A percentile compares a stretch with the other conserved stretches of the same genome.
phyloP scores from a whole-genome alignment of 2,888 invertebrate species.

The Habroteleia sp. region DNA sequence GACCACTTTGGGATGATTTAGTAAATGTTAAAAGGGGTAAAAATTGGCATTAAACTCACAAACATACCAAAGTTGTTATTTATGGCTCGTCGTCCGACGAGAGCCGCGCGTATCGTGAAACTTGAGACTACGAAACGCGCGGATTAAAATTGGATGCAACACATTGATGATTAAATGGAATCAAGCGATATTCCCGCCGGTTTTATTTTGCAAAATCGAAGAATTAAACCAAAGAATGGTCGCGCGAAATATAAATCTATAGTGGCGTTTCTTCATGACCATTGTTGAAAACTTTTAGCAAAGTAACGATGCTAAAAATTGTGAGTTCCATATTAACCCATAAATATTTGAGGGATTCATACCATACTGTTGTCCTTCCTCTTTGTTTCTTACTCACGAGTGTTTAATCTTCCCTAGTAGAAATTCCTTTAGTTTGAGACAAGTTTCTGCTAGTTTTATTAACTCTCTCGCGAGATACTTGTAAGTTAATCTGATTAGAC shows the following conservation, averaged over 20 bases:
- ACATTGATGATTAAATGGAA: slow-evolving; percentile 40
- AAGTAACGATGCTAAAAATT: slow-evolving; percentile 23
- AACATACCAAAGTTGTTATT: slow-evolving; percentile 36
- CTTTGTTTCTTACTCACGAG: slow-evolving; percentile 22
- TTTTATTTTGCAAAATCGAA: slow-evolving; percentile 38
- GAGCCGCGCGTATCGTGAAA: slow-evolving; percentile 7
- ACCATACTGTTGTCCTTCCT: slow-evolving; percentile 6
- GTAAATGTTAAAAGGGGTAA: slow-evolving; percentile 35
- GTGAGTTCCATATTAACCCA: slow-evolving; percentile 25
- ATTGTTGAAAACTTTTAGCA: slow-evolving; percentile 73
- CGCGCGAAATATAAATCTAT: slow-evolving; percentile 24
- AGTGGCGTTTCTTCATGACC: slow-evolving; percentile 43
- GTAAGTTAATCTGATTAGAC: too few relatives aligned
- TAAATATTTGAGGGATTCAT: slow-evolving; percentile 49
- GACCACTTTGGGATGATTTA: slow-evolving; percentile 30
- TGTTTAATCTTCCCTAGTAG: slow-evolving; percentile 51
- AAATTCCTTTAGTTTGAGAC: too few relatives aligned
- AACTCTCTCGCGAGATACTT: too few relatives aligned
- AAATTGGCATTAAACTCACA: slow-evolving; percentile 19
- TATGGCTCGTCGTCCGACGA: slow-evolving; percentile 13
- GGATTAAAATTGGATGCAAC: slow-evolving; percentile 16
- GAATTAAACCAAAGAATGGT: slow-evolving; percentile 5
- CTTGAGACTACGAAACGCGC: slow-evolving; percentile 5
- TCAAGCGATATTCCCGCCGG: slow-evolving; percentile 19
- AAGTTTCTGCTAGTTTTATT: too few relatives aligned